Evolutionary conservation across 2,888 invertebrate genomes (phyloP).

Genomic region (Leptopilina syphax): DNA sequence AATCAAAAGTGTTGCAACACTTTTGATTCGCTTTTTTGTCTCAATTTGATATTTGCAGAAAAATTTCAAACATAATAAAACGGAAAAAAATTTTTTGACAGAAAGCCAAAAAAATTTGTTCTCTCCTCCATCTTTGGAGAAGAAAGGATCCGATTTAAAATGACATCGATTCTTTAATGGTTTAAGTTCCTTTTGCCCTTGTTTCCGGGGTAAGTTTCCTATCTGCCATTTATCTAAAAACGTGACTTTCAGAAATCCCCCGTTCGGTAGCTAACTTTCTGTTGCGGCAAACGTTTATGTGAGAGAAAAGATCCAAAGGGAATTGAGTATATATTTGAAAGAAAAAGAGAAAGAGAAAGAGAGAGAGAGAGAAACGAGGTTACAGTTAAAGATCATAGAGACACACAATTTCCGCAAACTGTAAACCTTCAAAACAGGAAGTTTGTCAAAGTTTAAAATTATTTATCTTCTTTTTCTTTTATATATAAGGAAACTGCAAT

Average conservation of each 20-base stretch:
- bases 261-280: constrained; percentile 3
- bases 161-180: constrained; percentile 36
- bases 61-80: too few relatives aligned
- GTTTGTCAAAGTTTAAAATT: constrained; percentile 8
- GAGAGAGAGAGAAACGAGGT: not conserved
- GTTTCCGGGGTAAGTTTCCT: not conserved
- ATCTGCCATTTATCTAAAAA: constrained; percentile 18
- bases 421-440: not conserved
- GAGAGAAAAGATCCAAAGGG: not conserved
- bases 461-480: not conserved
- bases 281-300: constrained; percentile 8
- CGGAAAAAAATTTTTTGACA: not conserved
- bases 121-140: not conserved
- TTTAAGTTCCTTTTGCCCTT: constrained; percentile 9
- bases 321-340: not conserved
- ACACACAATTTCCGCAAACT: not conserved
- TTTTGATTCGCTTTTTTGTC: too few relatives aligned
- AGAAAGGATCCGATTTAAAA: not conserved
- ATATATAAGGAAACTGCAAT: not conserved
- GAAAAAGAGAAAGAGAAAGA: too few relatives aligned
- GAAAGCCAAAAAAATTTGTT: not conserved
- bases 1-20: too few relatives aligned
- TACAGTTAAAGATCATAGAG: not conserved
- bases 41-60: too few relatives aligned
- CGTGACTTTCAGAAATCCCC: constrained; percentile 23